Base-by-base conservation (phyloP, 2,888 invertebrate species). In the Volucella bombylans region DNA sequence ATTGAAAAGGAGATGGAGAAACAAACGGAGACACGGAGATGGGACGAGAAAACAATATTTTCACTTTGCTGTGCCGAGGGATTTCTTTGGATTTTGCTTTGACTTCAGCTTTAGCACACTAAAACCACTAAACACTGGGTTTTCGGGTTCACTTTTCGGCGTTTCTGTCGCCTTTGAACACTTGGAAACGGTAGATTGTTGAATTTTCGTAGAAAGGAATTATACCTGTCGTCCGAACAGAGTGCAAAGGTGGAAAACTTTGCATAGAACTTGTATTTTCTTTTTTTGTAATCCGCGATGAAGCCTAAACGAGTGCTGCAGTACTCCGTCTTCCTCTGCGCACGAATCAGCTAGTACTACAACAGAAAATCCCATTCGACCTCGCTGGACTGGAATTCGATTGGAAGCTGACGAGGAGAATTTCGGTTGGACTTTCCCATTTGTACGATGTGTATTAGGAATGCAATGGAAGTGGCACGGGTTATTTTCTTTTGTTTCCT, bases 281-380 rank as follows among this genome's bases (percentile, higher is more conserved):
- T 9, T 18, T 18, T 23, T 23, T 23, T 80, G 45, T 49, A 76
- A 18, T 80, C 49, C 80, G 74, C 83, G 83, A 45, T 71, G 62
- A 31, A 31, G 31, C 6, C 50, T 55, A 80, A 67, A 71, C 65
- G 74, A 80, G 54, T 80, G 64, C 39, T 61, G 45, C 55, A 71
- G 43, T 49, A 69, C 31, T 62, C 50, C 76, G 85, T 85, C 81
- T 77, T 62, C 15, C 50, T 68, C 71, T 50, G 59, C 76, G 81
- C 85, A 77, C 80, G 81, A 72, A 77, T 85, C 85, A 77, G 85
- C 85, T 76, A 81, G 81, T 85, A 85, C 85, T 85, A 85, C 85
- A 57, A 41, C 39, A 85, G 76, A 81, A 85, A 81, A 85, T 81
- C 85, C 85, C 81, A 81, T 77, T 77, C 85, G 85, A 85, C 85